phyloP scores from a whole-genome alignment of 2,113 vertebrate genomes.

The Tringa solitaria region DNA sequence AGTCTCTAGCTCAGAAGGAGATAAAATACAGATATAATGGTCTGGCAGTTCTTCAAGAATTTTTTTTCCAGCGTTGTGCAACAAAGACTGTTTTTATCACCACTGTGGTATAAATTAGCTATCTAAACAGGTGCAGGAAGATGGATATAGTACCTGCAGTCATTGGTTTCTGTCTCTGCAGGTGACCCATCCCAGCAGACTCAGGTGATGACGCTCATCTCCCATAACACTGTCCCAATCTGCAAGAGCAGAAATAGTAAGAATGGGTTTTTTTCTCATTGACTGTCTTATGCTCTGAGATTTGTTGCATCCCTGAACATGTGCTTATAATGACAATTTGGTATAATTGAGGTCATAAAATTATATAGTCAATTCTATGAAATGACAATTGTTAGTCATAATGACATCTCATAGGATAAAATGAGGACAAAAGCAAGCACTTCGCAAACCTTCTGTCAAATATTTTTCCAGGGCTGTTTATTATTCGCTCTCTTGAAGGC shows the following conservation, averaged over 20 bases:
- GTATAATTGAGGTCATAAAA: background rate
- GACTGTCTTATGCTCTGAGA: background rate
- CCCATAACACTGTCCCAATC: background rate
- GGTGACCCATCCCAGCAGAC: background rate
- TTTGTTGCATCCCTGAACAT: background rate
- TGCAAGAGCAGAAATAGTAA: background rate
- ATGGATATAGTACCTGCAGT: background rate
- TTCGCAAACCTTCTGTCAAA: background rate
- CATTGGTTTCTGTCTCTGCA: background rate
- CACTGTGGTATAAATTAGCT: background rate
- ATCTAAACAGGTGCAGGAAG: background rate
- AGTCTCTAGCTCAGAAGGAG: background rate
- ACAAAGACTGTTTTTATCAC: background rate
- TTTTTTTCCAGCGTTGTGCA: background rate
- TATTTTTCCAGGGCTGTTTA: background rate
- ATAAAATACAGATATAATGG: background rate
- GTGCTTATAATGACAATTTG: background rate
- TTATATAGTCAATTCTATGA: background rate
- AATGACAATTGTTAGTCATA: background rate
- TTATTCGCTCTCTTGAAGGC: background rate
- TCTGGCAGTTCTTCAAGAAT: background rate
- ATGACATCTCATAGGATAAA: background rate
- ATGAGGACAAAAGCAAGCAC: fast-evolving
- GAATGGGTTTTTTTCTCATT: background rate
- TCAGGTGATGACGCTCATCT: background rate